These are phyloP conservation scores for Theristicus caerulescens DNA, from an alignment of 2,113 vertebrate species.

Conservation along the genomic window DNA sequence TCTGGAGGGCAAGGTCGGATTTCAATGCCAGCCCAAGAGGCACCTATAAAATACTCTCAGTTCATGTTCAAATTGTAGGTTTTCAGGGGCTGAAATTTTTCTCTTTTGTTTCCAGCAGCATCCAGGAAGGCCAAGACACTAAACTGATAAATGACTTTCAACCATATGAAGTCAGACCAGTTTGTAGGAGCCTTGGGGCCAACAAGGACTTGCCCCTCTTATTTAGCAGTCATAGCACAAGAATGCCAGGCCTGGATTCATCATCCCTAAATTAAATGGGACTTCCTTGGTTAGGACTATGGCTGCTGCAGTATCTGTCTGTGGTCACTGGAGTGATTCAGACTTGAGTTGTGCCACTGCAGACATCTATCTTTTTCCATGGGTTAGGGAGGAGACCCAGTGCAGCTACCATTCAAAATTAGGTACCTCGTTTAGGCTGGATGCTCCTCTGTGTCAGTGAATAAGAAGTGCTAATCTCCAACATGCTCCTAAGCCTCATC, in stretches of 20 bases:
- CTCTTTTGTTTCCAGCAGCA: not conserved
- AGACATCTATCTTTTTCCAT: not conserved
- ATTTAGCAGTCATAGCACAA: not conserved
- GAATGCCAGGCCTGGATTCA: not conserved
- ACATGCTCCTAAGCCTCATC: not conserved
- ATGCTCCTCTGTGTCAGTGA: not conserved
- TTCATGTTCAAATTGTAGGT: not conserved
- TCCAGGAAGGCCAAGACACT: not conserved
- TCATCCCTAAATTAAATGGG: not conserved
- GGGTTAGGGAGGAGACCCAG: not conserved
- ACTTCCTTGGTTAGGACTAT: not conserved
- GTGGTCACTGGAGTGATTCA: not conserved
- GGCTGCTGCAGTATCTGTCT: not conserved
- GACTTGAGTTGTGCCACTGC: rapidly evolving
- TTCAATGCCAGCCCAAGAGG: not conserved
- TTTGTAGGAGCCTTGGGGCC: not conserved
- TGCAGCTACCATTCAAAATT: not conserved
- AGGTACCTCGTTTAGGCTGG: not conserved
- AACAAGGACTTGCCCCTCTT: not conserved
- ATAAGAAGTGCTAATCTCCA: not conserved
- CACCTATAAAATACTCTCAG: not conserved
- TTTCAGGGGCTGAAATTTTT: not conserved
- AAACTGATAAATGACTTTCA: not conserved
- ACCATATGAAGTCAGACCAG: not conserved
- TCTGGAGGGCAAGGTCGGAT: not conserved